A percentile compares a stretch with the other conserved stretches of the same genome.
These are phyloP conservation scores for Ascaphus truei DNA, from an alignment of 2,113 vertebrate genomes.

Conservation along the genomic window DNA sequence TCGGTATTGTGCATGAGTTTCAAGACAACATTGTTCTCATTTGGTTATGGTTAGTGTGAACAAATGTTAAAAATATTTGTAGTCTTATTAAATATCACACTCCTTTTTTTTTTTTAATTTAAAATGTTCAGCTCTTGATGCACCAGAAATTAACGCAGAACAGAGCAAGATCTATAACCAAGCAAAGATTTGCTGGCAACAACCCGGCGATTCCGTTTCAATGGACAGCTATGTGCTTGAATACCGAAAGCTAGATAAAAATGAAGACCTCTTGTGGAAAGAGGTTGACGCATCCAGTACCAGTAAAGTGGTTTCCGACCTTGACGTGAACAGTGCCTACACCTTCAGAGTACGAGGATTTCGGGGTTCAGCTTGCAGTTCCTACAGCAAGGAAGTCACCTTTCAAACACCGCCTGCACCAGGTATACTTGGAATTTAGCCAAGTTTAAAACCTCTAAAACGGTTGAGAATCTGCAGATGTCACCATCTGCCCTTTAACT, in stretches of 20 bases:
- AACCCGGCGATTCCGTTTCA: slow-evolving; percentile 69
- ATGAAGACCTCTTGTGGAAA: slow-evolving; percentile 70
- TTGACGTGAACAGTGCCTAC: slow-evolving; percentile 74
- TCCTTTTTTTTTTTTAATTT: not conserved
- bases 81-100: no score
- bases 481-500: no score
- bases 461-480: no score
- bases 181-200: slow-evolving; percentile 80
- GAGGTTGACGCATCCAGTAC: slow-evolving; percentile 66
- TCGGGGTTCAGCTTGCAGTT: slow-evolving; percentile 76
- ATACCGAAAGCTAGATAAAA: slow-evolving; percentile 72
- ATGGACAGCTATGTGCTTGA: slow-evolving; percentile 83
- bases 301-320: slow-evolving; percentile 70
- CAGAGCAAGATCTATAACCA: slow-evolving; percentile 82
- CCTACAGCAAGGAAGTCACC: slow-evolving; percentile 79
- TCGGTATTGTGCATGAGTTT: no score
- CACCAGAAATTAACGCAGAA: slow-evolving; percentile 83
- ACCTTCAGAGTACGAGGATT: slow-evolving; percentile 81
- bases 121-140: slow-evolving; percentile 71
- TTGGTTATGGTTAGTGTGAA: no score
- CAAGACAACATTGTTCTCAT: no score
- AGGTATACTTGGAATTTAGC: slow-evolving; percentile 64
- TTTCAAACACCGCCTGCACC: slow-evolving; percentile 85
- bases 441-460: no score
- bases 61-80: no score